Evolutionary conservation across 2,888 invertebrate genomes (phyloP).

Genomic region (Punctoribates punctum): DNA sequence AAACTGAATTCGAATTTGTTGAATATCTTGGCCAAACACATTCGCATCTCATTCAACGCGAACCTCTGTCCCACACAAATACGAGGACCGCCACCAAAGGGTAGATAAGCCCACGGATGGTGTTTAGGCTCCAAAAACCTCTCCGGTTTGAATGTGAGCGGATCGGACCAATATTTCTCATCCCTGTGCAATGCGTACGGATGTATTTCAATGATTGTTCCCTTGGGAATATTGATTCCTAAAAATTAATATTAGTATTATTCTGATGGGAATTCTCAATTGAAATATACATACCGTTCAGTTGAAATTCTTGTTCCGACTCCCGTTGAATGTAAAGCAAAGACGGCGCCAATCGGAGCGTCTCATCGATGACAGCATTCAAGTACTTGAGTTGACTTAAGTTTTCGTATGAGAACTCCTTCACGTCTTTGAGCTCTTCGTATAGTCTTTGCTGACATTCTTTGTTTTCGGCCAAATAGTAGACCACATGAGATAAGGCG

Average conservation of each 20-base stretch:
- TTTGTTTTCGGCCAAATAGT: slow-evolving; percentile 47
- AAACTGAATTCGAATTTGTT: neutral
- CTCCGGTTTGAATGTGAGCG: slow-evolving; percentile 46
- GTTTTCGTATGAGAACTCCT: neutral
- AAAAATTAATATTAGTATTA: neutral
- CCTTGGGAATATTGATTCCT: slow-evolving; percentile 44
- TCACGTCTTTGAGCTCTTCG: neutral
- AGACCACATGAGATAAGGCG: slow-evolving; percentile 56
- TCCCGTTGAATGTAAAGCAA: neutral
- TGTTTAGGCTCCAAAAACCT: slow-evolving; percentile 43
- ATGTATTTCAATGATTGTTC: slow-evolving; percentile 42
- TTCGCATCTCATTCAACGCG: slow-evolving; percentile 32
- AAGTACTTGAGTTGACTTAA: neutral
- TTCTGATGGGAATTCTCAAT: neutral
- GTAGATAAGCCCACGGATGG: slow-evolving; percentile 23
- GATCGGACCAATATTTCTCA: slow-evolving; percentile 44
- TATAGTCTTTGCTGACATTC: slow-evolving; percentile 41
- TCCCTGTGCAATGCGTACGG: slow-evolving; percentile 45
- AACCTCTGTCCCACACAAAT: slow-evolving; percentile 26
- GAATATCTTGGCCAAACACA: slow-evolving; percentile 9
- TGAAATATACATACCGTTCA: neutral
- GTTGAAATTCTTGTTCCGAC: neutral
- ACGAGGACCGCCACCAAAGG: slow-evolving; percentile 27
- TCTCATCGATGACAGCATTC: slow-evolving; percentile 37
- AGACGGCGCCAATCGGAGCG: slow-evolving; percentile 29